A percentile compares a stretch with the other conserved stretches of the same genome.
These are phyloP conservation scores for Siniperca knerii DNA, from an alignment of 2,113 vertebrate genomes.

Conservation along the genomic window DNA sequence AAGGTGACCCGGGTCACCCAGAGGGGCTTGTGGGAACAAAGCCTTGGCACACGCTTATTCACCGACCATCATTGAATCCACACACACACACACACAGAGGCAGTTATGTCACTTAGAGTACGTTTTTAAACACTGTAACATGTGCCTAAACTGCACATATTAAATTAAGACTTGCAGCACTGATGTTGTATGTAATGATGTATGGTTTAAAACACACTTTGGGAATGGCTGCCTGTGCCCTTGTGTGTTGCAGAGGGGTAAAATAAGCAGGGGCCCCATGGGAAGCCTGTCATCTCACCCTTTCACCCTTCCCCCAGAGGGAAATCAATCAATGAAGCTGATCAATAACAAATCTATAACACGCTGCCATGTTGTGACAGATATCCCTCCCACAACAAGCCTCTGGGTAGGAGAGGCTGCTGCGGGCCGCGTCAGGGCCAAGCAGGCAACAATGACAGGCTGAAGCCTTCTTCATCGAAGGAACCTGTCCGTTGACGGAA, in stretches of 20 bases:
- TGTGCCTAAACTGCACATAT: not conserved
- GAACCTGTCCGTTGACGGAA: not conserved
- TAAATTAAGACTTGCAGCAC: not conserved
- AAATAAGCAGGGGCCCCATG: constrained; percentile 42
- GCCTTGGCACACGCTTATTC: constrained; percentile 52
- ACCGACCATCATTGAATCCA: constrained; percentile 6
- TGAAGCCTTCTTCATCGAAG: constrained; percentile 6
- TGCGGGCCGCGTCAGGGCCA: not conserved
- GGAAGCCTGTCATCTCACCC: constrained; percentile 63
- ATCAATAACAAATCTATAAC: constrained; percentile 70
- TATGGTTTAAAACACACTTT: not conserved
- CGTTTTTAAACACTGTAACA: not conserved
- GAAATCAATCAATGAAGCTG: constrained; percentile 62
- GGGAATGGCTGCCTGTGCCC: not conserved
- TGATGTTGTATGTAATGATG: not conserved
- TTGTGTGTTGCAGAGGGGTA: not conserved
- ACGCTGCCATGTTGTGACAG: constrained; percentile 58
- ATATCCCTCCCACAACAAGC: constrained; percentile 53
- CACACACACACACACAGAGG: not conserved
- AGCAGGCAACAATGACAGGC: constrained; percentile 23
- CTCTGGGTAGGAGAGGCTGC: constrained; percentile 11
- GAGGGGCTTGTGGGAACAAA: constrained; percentile 64
- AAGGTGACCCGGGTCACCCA: constrained; percentile 63
- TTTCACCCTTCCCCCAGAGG: constrained; percentile 56
- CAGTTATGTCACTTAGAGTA: not conserved